Evolutionary conservation across 2,888 invertebrate genomes (phyloP).

Genomic region (Hylaea fasciaria): DNA sequence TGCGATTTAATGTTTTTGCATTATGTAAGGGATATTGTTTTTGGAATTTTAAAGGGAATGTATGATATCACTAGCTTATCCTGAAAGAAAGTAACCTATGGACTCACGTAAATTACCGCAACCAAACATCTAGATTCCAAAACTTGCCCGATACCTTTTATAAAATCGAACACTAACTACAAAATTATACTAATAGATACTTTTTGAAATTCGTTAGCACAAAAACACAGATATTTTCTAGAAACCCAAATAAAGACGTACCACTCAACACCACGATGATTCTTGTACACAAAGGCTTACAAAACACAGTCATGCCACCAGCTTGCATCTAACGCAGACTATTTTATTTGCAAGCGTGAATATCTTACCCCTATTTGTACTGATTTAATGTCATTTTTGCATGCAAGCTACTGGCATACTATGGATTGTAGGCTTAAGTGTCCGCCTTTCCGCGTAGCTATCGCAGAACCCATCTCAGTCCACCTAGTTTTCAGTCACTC

Average conservation of each 20-base stretch:
- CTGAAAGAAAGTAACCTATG: slow-evolving; percentile 3
- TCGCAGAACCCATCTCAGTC: neutral
- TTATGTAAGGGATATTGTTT: neutral
- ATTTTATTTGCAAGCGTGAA: no score
- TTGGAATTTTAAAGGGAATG: neutral
- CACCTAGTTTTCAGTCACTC: neutral
- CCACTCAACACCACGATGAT: no score
- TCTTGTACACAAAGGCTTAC: no score
- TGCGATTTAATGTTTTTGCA: neutral
- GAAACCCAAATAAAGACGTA: no score
- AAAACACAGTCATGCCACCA: no score
- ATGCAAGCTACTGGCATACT: no score
- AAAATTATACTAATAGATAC: neutral
- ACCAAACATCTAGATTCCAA: neutral
- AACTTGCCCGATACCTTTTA: neutral
- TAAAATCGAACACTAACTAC: neutral
- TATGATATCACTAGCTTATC: neutral
- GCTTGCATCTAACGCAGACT: no score
- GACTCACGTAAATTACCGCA: neutral
- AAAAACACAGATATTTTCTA: no score
- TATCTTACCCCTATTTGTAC: no score
- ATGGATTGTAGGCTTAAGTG: no score
- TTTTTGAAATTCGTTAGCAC: neutral
- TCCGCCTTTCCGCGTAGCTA: no score
- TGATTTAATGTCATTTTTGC: no score